A percentile compares a stretch with the other conserved stretches of the same genome.
Evolutionary conservation across 1,140 invertebrate species (phyloP).

Genomic region (Lordiphosa collinella): DNA sequence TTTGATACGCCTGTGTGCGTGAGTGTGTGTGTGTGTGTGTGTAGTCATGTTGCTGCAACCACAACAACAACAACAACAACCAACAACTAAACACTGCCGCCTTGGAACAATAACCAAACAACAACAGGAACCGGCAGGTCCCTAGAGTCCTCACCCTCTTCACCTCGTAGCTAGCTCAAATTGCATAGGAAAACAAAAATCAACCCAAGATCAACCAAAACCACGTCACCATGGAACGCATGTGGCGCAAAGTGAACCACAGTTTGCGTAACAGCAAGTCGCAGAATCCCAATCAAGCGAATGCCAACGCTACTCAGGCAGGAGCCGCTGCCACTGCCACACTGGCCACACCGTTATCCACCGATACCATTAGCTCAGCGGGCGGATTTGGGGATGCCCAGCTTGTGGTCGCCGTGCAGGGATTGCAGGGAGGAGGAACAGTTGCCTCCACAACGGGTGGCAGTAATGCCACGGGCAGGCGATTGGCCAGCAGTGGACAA

Average conservation of each 20-base stretch:
- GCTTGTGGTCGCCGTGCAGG: constrained; percentile 64
- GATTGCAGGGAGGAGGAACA: constrained; percentile 29
- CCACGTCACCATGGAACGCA: constrained; percentile 62
- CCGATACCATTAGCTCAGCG: constrained; percentile 68
- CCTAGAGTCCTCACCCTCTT: constrained; percentile 11
- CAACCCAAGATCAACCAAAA: constrained; percentile 2
- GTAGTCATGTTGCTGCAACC: constrained; percentile 28
- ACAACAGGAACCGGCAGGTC: constrained; percentile 21
- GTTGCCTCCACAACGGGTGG: constrained; percentile 37
- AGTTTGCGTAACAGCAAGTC: constrained; percentile 70
- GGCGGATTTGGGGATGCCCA: constrained; percentile 68
- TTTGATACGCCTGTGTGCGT: constrained; percentile 37
- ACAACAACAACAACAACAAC: constrained; percentile 23
- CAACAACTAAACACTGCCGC: constrained; percentile 54
- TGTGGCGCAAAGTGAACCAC: constrained; percentile 79
- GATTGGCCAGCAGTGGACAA: constrained; percentile 61
- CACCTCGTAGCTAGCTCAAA: constrained; percentile 53
- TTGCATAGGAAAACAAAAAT: constrained; percentile 31
- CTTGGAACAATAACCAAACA: constrained; percentile 49
- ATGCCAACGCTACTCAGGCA: neutral
- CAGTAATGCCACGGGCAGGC: constrained; percentile 71
- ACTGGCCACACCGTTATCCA: constrained; percentile 56
- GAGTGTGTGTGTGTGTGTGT: constrained; percentile 15
- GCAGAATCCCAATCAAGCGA: constrained; percentile 23
- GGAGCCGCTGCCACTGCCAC: constrained; percentile 10